Evolutionary conservation across 2,888 invertebrate genomes (phyloP).

Genomic region (Drosophila paucipuncta): DNA sequence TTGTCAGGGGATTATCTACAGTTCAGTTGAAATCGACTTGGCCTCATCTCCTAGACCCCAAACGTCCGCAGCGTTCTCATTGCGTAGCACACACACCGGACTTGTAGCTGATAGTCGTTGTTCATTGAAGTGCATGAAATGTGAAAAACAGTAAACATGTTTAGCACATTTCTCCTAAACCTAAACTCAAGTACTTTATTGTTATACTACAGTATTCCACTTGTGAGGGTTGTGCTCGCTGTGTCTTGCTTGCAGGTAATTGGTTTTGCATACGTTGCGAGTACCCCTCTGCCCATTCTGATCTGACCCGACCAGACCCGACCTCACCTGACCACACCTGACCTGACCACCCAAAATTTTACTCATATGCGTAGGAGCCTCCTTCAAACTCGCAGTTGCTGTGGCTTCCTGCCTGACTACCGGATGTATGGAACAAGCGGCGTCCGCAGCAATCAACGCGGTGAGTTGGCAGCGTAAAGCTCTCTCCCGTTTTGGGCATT

Average conservation of each 20-base stretch:
- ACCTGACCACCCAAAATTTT: slow-evolving; percentile 29
- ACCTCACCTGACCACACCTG: neutral
- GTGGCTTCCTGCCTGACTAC: slow-evolving; percentile 46
- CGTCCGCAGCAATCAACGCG: slow-evolving; percentile 75
- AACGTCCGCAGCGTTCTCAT: slow-evolving; percentile 16
- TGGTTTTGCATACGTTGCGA: slow-evolving; percentile 62
- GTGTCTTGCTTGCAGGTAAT: slow-evolving; percentile 54
- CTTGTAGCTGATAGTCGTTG: slow-evolving; percentile 31
- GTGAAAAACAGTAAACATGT: slow-evolving; percentile 80
- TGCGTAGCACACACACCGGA: slow-evolving; percentile 28
- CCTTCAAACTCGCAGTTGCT: neutral
- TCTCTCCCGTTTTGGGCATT: slow-evolving; percentile 44
- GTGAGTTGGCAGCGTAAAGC: slow-evolving; percentile 32
- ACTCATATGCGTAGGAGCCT: slow-evolving; percentile 12
- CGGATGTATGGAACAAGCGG: slow-evolving; percentile 67
- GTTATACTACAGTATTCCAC: slow-evolving; percentile 22
- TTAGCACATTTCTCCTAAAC: slow-evolving; percentile 34
- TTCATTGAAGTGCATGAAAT: slow-evolving; percentile 73
- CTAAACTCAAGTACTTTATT: slow-evolving; percentile 63
- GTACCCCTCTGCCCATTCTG: slow-evolving; percentile 29
- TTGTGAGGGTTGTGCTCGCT: slow-evolving; percentile 3
- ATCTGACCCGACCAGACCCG: neutral
- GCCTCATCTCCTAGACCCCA: slow-evolving; percentile 14
- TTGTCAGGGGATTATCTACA: slow-evolving; percentile 82
- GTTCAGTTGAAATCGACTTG: slow-evolving; percentile 75